Conservation (phyloP, 1,140 invertebrate species). For the Drosophila kohkoa region DNA sequence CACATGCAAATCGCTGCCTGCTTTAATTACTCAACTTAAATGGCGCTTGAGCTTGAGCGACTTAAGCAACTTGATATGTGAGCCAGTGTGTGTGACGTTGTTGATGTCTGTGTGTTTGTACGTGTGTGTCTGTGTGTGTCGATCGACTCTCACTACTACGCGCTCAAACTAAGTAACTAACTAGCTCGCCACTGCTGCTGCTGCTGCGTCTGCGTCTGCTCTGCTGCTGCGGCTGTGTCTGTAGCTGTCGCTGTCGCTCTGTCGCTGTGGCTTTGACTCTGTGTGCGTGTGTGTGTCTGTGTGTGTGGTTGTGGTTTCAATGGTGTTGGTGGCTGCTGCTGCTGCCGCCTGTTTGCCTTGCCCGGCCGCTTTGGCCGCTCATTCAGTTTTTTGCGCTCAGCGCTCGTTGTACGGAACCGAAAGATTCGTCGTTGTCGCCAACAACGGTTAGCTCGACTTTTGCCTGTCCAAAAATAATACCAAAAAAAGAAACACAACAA, state of each 20-base stretch:
- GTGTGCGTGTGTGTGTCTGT: slow-evolving; percentile 30
- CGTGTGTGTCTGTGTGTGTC: slow-evolving; percentile 49
- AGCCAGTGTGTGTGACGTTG: slow-evolving; percentile 21
- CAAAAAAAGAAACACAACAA: slow-evolving; percentile 14
- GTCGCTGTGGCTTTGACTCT: slow-evolving; percentile 45
- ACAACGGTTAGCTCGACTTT: slow-evolving; percentile 30
- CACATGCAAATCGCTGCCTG: slow-evolving; percentile 70
- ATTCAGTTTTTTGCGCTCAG: slow-evolving; percentile 83
- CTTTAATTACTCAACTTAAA: slow-evolving; percentile 82
- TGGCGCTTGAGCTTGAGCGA: slow-evolving; percentile 76
- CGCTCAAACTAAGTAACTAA: slow-evolving; percentile 77
- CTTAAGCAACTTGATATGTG: slow-evolving; percentile 77
- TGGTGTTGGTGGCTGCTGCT: slow-evolving; percentile 16
- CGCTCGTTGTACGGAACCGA: slow-evolving; percentile 81
- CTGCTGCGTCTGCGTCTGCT: slow-evolving; percentile 42
- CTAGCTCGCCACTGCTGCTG: slow-evolving; percentile 67
- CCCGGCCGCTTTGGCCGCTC: slow-evolving; percentile 78
- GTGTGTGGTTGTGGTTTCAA: too few species aligned
- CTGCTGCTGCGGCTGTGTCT: slow-evolving; percentile 36
- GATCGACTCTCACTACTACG: slow-evolving; percentile 79
- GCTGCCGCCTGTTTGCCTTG: slow-evolving; percentile 76
- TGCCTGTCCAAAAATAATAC: slow-evolving; percentile 46
- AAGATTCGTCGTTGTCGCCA: slow-evolving; percentile 71
- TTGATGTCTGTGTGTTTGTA: slow-evolving; percentile 44
- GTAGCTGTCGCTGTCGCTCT: slow-evolving; percentile 43